phyloP scores from a whole-genome alignment of 2,888 invertebrate species.

The Epistrophella euchroma region DNA sequence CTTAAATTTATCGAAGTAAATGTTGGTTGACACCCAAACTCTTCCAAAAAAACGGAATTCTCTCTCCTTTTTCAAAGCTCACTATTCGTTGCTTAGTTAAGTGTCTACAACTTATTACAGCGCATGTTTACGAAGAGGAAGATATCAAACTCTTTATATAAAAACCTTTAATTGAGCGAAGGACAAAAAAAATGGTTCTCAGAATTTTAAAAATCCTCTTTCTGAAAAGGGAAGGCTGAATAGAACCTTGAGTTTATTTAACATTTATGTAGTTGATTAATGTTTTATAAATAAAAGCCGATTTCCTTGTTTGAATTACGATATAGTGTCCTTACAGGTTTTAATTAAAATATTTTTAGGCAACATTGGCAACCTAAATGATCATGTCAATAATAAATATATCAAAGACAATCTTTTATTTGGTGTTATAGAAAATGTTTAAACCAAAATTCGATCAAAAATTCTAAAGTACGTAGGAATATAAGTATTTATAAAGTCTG shows the following conservation, averaged over 20 bases:
- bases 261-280: background rate
- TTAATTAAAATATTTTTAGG: too few relatives aligned
- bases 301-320: background rate
- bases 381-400: too few relatives aligned
- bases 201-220: background rate
- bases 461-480: too few relatives aligned
- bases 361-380: too few relatives aligned
- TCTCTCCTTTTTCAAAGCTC: background rate
- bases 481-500: too few relatives aligned
- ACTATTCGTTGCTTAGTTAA: background rate
- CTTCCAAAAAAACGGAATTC: background rate
- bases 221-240: background rate
- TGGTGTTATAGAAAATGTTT: too few relatives aligned
- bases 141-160: background rate
- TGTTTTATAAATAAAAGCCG: background rate
- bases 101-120: background rate
- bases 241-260: background rate
- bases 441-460: too few relatives aligned
- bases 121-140: conserved; percentile 2
- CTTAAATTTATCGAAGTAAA: conserved; percentile 6
- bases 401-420: too few relatives aligned
- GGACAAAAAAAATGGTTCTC: background rate
- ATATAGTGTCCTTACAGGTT: too few relatives aligned
- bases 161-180: background rate
- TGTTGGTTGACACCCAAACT: conserved; percentile 26